Conservation (phyloP, 2,888 invertebrate species). For the Microchrysa polita region DNA sequence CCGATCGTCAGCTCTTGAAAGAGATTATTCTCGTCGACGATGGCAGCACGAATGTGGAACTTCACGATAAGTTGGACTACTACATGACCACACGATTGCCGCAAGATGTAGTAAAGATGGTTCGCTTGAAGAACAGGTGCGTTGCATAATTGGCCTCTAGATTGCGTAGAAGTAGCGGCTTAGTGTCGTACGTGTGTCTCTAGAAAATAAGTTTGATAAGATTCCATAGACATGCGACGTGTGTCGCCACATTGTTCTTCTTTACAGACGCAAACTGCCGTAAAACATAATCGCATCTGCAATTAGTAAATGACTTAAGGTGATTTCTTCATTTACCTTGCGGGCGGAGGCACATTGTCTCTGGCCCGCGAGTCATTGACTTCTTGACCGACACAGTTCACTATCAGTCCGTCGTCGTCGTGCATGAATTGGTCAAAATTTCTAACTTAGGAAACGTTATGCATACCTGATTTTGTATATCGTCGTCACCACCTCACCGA, state of each 20-base stretch:
- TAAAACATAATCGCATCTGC: conserved; percentile 1
- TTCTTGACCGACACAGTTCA: conserved; percentile 1
- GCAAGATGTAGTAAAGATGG: conserved; percentile 73
- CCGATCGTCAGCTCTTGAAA: conserved; percentile 73
- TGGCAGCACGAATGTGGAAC: conserved; percentile 80
- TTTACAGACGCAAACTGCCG: not conserved
- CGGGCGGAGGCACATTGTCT: not conserved
- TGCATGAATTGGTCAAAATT: not conserved
- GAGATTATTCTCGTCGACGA: conserved; percentile 97
- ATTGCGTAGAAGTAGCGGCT: not conserved
- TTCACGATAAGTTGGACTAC: conserved; percentile 79
- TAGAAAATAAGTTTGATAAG: not conserved
- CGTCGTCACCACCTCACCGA: too few species aligned
- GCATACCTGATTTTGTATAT: conserved; percentile 9
- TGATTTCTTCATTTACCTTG: not conserved
- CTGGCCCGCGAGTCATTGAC: not conserved
- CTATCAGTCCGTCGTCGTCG: not conserved
- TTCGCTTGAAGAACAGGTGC: conserved; percentile 77
- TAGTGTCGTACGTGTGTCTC: not conserved
- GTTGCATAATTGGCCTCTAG: conserved; percentile 51
- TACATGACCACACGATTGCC: conserved; percentile 80
- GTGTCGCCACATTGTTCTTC: not conserved
- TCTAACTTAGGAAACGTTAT: conserved; percentile 3
- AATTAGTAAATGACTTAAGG: not conserved
- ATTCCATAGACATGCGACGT: not conserved